These are phyloP conservation scores for Nipponacmea schrenckii DNA, from an alignment of 2,888 invertebrate species.

Conservation along the genomic window DNA sequence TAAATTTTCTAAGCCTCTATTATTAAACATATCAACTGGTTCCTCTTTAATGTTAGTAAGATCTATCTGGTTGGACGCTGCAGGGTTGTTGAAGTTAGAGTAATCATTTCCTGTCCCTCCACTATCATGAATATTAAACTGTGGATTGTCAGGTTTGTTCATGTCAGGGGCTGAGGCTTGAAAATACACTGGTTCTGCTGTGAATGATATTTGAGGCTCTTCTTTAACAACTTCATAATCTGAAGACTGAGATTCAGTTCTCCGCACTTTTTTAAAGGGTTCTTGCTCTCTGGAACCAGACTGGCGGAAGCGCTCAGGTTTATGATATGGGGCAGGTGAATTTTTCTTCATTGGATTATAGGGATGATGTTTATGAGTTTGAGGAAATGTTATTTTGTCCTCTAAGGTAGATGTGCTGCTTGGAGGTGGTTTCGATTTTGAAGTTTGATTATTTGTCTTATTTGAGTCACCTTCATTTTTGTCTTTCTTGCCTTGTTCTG, in stretches of 20 bases:
- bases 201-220: background rate
- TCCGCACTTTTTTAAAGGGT: background rate
- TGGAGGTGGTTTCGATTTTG: background rate
- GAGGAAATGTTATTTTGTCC: background rate
- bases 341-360: background rate
- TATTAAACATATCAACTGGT: background rate
- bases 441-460: background rate
- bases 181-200: constrained; percentile 6
- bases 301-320: background rate
- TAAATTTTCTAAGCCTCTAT: background rate
- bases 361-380: background rate
- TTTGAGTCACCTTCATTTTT: background rate
- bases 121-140: background rate
- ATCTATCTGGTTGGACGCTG: background rate
- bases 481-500: background rate
- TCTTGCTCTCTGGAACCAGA: background rate
- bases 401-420: background rate
- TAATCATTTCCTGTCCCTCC: background rate
- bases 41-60: constrained; percentile 1
- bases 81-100: background rate
- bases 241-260: background rate
- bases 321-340: background rate
- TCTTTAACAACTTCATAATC: background rate
- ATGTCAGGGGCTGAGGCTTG: background rate
- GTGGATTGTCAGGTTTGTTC: background rate